Base-by-base conservation (phyloP, 2,113 vertebrate species). In the Irena cyanogastra region DNA sequence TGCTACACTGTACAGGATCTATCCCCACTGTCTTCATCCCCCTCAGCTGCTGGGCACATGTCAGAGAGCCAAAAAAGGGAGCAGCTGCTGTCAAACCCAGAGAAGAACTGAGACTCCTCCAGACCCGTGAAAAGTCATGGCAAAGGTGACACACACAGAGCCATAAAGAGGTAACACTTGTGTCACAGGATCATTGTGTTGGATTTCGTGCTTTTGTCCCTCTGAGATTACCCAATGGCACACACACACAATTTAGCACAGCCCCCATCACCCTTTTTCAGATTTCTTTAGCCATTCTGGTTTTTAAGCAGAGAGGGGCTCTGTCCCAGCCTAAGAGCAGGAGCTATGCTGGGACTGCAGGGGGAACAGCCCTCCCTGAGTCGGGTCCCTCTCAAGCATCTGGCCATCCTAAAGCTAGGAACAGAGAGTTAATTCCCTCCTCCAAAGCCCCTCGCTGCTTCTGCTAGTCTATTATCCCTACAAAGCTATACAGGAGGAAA, bases 101-200 rank as follows among this genome's bases (percentile, higher is more conserved):
- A 28, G 35, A 56, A 13, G 37, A 52, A 30, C 17, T 1, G 0
- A 39, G 20, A 21, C n/a, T 44, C 61, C 47, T 78, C 22, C 85
- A 53, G 33, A 33, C 28, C 23, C 1, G 0, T 23, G 49, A 35
- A 41, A 71, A 56, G 13, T 7, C 11, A 20, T 3, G 16, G 45
- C 26, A 57, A 53, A 66, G 4, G 19, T 60, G 44, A 18, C 3
- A 2, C 3, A 22, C 5, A 23, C 7, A 41, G 27, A 80, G 21
- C 20, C 33, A 23, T 33, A 30, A 80, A 52, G 23, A 60, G 23
- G 18, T 44, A 57, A 53, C 47, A 6, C 8, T n/a, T 31, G 39
- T 45, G 37, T 31, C 2, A 0, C 0, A 9, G 13, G 42, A 54
- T 26, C 2, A 0, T 21, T 28, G 19, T 3, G 1, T 3, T 42